These are phyloP conservation scores for Minunthozetes semirufus DNA, from an alignment of 2,888 invertebrate genomes.

Conservation along the genomic window DNA sequence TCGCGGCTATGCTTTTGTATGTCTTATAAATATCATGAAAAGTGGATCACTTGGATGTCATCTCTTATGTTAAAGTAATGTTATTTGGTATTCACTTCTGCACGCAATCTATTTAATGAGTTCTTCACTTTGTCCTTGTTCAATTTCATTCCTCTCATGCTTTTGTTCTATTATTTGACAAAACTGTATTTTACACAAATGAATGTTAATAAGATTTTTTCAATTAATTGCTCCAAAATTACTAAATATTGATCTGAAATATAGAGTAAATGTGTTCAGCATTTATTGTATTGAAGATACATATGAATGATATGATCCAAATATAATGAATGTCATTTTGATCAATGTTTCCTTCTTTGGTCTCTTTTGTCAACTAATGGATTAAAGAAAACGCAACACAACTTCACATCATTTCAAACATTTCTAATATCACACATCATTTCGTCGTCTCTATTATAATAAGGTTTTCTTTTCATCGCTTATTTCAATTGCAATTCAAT, in stretches of 20 bases:
- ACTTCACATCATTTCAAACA: neutral
- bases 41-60: neutral
- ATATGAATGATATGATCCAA: neutral
- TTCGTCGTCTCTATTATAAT: neutral
- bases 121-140: too few species aligned
- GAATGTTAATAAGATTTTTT: too few species aligned
- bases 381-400: constrained; percentile 14
- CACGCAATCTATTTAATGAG: constrained; percentile 7
- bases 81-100: neutral
- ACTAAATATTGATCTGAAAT: too few species aligned
- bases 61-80: neutral
- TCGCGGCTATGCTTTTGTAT: neutral
- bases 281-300: too few species aligned
- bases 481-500: constrained; percentile 15
- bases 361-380: constrained; percentile 10
- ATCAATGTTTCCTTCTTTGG: constrained; percentile 25
- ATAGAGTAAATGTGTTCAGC: too few species aligned
- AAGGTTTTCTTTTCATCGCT: neutral
- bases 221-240: too few species aligned
- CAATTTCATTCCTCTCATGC: too few species aligned
- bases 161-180: too few species aligned
- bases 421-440: neutral
- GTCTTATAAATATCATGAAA: neutral
- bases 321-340: constrained; percentile 13
- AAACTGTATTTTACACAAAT: too few species aligned